Evolutionary conservation across 1,140 invertebrate genomes (phyloP), one percentile per base, ranked within the genome.

Genomic region (Notospermus geniculatus): DNA sequence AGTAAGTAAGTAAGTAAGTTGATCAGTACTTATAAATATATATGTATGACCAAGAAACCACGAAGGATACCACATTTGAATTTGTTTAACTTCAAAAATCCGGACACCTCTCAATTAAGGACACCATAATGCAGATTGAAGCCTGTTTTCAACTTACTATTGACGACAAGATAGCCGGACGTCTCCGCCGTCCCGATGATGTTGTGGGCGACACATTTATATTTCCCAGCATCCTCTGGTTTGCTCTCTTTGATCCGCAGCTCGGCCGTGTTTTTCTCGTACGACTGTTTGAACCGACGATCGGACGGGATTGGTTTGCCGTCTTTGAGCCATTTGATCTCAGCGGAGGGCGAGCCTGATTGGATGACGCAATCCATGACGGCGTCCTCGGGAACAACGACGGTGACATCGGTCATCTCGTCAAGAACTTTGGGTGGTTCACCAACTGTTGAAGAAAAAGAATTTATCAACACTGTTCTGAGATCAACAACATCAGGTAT

Each of bases 351-450:
- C 60, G 77, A 73, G 54, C 79, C 79, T 54, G 71, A 62, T 22
- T 74, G 68, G 59, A 80, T 61, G 23, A 74, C 76, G n/a, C 78
- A 76, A 67, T 80, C 76, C 60, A 71, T 66, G 62, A 75, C 69
- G 41, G 78, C 74, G 52, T 70, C 62, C 63, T 74, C 65, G 75
- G 77, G 79, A n/a, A 85, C 82, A 0, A 98, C 77, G 0, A 88
- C 89, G 75, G 92, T 95, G 2, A 90, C 92, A 74, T 96, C 74
- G 67, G 90, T 90, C 36, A 80, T 60, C 23, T 71, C 71, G 50
- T 74, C 71, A 36, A 78, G 28, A 27, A 80, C 59, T 43, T 75
- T 66, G 54, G 79, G 79, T 60, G 78, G 58, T 53, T 63, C 69
- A 54, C 79, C 79, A 63, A 74, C 79, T 79, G 58, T 11, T 64